Evolutionary conservation across 2,113 vertebrate genomes (phyloP).

Genomic region (Sceloporus undulatus): DNA sequence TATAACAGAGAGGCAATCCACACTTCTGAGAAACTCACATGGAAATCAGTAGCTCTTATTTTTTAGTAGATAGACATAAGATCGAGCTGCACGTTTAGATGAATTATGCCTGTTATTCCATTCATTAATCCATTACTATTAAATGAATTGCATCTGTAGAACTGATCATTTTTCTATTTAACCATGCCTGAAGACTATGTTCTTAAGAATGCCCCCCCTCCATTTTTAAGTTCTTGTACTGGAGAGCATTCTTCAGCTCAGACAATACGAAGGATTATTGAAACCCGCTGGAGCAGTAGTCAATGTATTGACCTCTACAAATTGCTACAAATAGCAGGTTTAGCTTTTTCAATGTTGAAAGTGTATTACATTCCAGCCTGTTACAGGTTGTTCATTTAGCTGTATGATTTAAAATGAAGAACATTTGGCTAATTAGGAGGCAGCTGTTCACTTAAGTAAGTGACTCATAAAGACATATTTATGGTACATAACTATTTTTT

Average conservation of each 20-base stretch:
- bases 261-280: constrained; percentile 12
- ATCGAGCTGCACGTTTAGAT: neutral
- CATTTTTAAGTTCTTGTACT: constrained; percentile 18
- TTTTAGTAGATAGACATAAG: neutral
- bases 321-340: constrained; percentile 56
- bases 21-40: too few species aligned
- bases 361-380: constrained; percentile 52
- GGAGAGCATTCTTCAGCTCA: neutral
- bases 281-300: constrained; percentile 25
- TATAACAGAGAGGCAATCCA: neutral
- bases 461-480: constrained; percentile 81
- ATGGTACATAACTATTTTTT: constrained; percentile 77
- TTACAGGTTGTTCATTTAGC: constrained; percentile 69
- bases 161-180: neutral
- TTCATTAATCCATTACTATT: neutral
- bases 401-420: constrained; percentile 76
- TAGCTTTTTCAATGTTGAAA: constrained; percentile 56
- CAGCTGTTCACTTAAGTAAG: constrained; percentile 80
- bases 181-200: neutral
- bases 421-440: constrained; percentile 80
- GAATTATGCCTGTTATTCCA: neutral
- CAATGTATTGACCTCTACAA: constrained; percentile 47
- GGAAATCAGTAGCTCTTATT: too few species aligned
- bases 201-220: neutral
- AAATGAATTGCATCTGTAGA: neutral